Percentiles rank a stretch among this genome's conserved stretches.
These are phyloP conservation scores for Phataginus tricuspis DNA, from an alignment of 2,797 vertebrate species.

Conservation along the genomic window DNA sequence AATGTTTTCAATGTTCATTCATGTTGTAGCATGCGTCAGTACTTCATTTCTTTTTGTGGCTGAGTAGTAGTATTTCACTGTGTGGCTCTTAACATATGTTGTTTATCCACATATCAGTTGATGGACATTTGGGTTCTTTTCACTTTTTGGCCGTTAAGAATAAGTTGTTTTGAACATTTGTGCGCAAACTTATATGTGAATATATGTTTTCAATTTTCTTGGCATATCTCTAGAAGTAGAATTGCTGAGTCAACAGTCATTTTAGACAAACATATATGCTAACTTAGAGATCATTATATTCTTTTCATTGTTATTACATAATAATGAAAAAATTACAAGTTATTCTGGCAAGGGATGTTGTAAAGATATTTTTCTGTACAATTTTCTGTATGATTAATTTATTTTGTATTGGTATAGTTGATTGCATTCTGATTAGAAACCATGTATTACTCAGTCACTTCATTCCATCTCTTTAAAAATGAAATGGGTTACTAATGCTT, in stretches of 20 bases:
- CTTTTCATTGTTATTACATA: neutral
- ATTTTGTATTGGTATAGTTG: slow-evolving; percentile 43
- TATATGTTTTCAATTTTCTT: neutral
- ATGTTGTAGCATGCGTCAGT: neutral
- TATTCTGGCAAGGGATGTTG: slow-evolving; percentile 2
- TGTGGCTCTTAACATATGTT: neutral
- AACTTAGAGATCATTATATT: neutral
- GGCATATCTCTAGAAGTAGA: neutral
- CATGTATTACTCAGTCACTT: slow-evolving; percentile 56
- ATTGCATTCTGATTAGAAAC: slow-evolving; percentile 45
- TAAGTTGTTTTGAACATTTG: neutral
- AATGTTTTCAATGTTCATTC: neutral
- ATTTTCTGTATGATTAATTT: slow-evolving; percentile 46
- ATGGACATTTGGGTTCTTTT: neutral
- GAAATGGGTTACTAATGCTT: slow-evolving; percentile 48
- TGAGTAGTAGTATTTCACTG: neutral
- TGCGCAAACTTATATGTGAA: neutral
- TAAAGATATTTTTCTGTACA: neutral
- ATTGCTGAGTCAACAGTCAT: neutral
- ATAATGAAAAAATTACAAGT: slow-evolving; percentile 40
- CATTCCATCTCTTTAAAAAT: slow-evolving; percentile 45
- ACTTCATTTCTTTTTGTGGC: neutral
- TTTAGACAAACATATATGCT: neutral
- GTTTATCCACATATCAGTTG: neutral
- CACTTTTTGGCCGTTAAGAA: neutral